A percentile compares a stretch with the other conserved stretches of the same genome.
phyloP scores from a whole-genome alignment of 2,888 invertebrate genomes.

The Metellina segmentata region DNA sequence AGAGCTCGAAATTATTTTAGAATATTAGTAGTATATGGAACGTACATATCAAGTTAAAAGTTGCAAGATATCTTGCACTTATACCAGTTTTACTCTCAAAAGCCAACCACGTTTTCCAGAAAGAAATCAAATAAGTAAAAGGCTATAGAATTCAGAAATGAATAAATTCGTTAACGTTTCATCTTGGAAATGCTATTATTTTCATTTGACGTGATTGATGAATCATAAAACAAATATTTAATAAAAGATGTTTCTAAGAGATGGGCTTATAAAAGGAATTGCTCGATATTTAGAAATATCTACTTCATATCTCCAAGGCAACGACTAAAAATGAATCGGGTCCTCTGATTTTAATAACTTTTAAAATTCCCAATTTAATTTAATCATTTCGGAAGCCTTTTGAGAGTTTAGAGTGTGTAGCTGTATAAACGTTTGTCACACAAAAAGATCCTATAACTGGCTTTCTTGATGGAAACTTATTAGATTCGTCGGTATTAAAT shows the following conservation, averaged over 20 bases:
- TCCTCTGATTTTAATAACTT: conserved; percentile 42
- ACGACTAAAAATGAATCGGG: not conserved
- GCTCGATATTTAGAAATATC: not conserved
- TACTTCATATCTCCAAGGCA: conserved; percentile 18
- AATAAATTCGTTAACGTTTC: not conserved
- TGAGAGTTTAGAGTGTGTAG: not conserved
- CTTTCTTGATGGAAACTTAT: not conserved
- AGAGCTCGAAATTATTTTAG: too few species aligned
- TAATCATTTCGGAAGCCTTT: conserved; percentile 20
- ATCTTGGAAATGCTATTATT: not conserved
- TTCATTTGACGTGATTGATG: not conserved
- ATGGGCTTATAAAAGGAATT: not conserved
- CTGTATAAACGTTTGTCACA: not conserved
- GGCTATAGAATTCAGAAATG: not conserved
- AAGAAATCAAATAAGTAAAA: too few species aligned
- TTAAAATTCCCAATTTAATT: conserved; percentile 34
- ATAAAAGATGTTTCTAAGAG: not conserved
- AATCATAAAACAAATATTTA: not conserved
- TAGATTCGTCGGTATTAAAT: not conserved
- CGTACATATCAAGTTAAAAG: too few species aligned
- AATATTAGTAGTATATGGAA: too few species aligned
- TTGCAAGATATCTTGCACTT: too few species aligned
- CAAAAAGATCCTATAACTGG: not conserved
- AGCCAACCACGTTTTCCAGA: too few species aligned
- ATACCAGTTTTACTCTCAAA: too few species aligned